phyloP scores from a whole-genome alignment of 1,140 invertebrate genomes.

The Carposina sasakii region DNA sequence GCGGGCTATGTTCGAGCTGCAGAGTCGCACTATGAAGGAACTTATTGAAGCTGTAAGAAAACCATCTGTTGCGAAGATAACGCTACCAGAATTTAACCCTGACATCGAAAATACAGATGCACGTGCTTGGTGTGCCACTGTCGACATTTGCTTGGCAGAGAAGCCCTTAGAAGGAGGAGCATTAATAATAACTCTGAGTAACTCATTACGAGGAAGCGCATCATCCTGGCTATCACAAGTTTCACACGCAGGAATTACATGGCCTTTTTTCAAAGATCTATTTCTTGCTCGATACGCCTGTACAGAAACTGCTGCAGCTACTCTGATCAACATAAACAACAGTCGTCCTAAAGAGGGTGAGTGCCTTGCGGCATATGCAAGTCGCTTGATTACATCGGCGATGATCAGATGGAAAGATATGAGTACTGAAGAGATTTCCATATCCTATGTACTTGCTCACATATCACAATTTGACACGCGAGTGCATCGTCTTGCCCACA shows the following conservation, averaged over 20 bases:
- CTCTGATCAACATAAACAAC: slow-evolving; percentile 6
- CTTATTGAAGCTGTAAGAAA: not conserved
- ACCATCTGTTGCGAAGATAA: not conserved
- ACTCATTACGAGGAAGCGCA: slow-evolving; percentile 1
- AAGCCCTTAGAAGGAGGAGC: not conserved
- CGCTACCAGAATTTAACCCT: slow-evolving; percentile 6
- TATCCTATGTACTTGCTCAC: not conserved
- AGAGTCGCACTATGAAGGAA: not conserved
- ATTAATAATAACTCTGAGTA: slow-evolving; percentile 5
- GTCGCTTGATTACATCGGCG: not conserved
- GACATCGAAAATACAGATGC: not conserved
- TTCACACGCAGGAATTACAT: slow-evolving; percentile 1
- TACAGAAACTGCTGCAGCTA: slow-evolving; percentile 1
- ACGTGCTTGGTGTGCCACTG: not conserved
- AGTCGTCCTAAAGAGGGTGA: slow-evolving; percentile 9
- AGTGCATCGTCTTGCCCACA: not conserved
- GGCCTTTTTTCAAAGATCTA: not conserved
- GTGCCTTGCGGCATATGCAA: slow-evolving; percentile 5
- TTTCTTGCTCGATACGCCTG: not conserved
- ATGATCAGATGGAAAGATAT: not conserved
- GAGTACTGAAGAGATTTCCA: not conserved
- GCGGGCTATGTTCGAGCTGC: not conserved
- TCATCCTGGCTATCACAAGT: slow-evolving; percentile 4
- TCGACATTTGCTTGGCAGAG: not conserved
- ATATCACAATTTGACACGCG: not conserved